phyloP scores from a whole-genome alignment of 2,797 vertebrate species.

The Octomys mimax region DNA sequence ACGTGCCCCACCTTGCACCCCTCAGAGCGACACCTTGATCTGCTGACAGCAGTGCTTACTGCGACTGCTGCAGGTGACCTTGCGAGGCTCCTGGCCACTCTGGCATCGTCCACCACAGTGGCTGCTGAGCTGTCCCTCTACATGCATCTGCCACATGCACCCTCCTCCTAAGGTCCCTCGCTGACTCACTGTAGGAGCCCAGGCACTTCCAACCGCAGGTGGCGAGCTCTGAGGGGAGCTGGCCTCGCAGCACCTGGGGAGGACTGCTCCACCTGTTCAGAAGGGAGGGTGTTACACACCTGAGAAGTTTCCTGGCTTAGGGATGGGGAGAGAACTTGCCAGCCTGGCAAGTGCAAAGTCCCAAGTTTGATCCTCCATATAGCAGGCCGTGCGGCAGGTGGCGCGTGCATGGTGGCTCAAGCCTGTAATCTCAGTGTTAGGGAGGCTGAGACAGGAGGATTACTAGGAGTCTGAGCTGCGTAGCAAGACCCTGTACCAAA shows the following conservation, averaged over 20 bases:
- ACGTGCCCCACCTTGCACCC: not conserved
- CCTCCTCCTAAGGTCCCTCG: not conserved
- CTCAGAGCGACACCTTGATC: not conserved
- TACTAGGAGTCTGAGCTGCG: too few relatives aligned
- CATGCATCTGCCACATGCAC: not conserved
- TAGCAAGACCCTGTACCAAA: too few relatives aligned
- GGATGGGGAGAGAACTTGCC: too few relatives aligned
- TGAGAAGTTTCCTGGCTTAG: not conserved
- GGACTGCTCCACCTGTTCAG: not conserved
- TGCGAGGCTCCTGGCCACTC: not conserved
- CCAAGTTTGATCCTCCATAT: too few relatives aligned
- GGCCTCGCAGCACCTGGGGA: not conserved
- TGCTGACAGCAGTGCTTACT: not conserved
- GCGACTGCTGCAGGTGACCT: not conserved
- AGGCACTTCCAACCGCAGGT: not conserved
- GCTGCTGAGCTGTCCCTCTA: not conserved
- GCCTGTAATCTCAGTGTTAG: too few relatives aligned
- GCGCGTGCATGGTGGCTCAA: too few relatives aligned
- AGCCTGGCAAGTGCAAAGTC: too few relatives aligned
- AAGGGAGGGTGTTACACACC: accelerated
- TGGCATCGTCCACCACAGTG: not conserved
- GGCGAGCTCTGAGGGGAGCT: not conserved
- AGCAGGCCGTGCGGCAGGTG: too few relatives aligned
- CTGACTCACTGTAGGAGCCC: not conserved
- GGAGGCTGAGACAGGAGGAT: too few relatives aligned